Base-by-base conservation (phyloP, 2,888 invertebrate species). In the Subacronicta megacephala region DNA sequence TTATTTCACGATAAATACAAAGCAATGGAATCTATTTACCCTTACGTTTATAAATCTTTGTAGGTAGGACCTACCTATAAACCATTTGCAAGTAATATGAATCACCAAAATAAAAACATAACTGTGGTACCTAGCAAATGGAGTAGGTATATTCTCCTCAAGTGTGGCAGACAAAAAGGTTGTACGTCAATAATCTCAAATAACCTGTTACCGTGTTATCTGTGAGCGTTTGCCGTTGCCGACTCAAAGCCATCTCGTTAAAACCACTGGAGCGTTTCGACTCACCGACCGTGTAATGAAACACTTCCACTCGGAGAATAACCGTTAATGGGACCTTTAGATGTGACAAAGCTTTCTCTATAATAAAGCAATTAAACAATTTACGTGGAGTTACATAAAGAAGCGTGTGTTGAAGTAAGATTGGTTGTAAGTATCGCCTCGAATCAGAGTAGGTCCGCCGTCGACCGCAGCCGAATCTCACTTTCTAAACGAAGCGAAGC, bases 241-340 rank as follows among this genome's bases (percentile, higher is more conserved):
- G 78, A 80, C 75, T 82, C 84, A 80, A 82, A 88, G 84, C 84
- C 78, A 88, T 89, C 90, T 90, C 84, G 88, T 91, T 88, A 88
- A 81, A 85, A 70, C 72, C 88, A 89, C 74, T 85, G 84, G 88
- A 90, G 91, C 92, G 88, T 83, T 84, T 81, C 84, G 77, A 73
- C 73, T 83, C 85, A 80, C 85, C 85, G 72, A 88, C 84, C 93
- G 90, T 93, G 89, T 90, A 93, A 92, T 93, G 89, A 89, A 89
- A 90, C 90, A 90, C 90, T 91, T 90, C 92, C 90, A 92, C 88
- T 88, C 82, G 82, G 85, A 87, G 88, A 89, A 87, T 87, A 90
- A 90, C 90, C 88, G 88, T 90, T 90, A 88, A 89, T 89, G 84
- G 82, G 83, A 87, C 88, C 87, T 89, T 87, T 81, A 83, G 74